Evolutionary conservation across 1,140 invertebrate species (phyloP), one percentile per base, ranked within the genome.

Genomic region (Apis dorsata): DNA sequence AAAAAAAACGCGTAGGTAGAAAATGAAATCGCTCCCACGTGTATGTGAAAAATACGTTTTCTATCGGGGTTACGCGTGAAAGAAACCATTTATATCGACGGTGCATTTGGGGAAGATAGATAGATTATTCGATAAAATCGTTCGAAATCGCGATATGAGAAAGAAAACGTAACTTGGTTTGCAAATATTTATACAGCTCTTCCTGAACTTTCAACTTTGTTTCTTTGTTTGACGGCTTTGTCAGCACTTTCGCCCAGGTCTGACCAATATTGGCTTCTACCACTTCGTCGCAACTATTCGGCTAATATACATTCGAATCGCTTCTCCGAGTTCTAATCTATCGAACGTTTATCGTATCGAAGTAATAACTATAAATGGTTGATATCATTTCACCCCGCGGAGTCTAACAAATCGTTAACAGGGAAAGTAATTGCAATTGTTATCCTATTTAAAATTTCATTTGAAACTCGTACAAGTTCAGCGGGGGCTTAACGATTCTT

Each of bases 201-300:
- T 21, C 28, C 17, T 24, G 28, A 49, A 1, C 62, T 4, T 4
- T 1, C 34, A 10, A 0, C 19, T 0, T 7, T 59, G 34, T 24
- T 81, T 68, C 79, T 75, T 68, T 65, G 51, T 24, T 75, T 11
- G n/a, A 65, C 7, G 62, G 19, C n/a, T 60, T 28, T 77, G 63
- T 55, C 44, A 60, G 59, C 65, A n/a, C 17, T 68, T 81, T 60
- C 19, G 17, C 44, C 24, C 13, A 8, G 13, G 63, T 19, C 63
- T 69, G 80, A 60, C 55, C 49, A 69, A 81, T 81, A 60, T 53
- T 65, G 65, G 21, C 24, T 51, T 69, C 5, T 81, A 76, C 80
- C 69, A 76, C 80, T 81, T 11, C 55, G n/a, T 3, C 11, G 10
- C 11, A 63, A 21, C 12, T 24, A 17, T 0, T 1, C 7, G 4